phyloP scores from a whole-genome alignment of 2,888 invertebrate species.

The Scaptomyza cyrtandrae region DNA sequence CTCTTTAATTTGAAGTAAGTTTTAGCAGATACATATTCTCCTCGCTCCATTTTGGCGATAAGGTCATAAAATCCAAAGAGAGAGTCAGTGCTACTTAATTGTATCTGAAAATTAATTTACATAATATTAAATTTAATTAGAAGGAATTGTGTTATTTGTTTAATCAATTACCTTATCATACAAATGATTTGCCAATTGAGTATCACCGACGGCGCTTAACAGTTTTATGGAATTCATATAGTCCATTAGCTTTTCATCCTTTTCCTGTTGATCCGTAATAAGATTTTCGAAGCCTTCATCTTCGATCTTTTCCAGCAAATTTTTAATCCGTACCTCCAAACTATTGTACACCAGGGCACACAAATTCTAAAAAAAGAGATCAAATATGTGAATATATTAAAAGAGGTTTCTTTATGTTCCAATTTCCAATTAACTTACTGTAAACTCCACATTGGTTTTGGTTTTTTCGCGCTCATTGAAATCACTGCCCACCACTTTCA shows the following conservation, averaged over 20 bases:
- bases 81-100: constrained; percentile 11
- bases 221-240: constrained; percentile 56
- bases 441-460: constrained; percentile 61
- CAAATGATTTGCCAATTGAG: constrained; percentile 29
- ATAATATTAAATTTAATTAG: background rate
- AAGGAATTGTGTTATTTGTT: background rate
- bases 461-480: constrained; percentile 68
- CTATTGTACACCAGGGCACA: constrained; percentile 55
- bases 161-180: constrained; percentile 44
- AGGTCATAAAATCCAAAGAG: constrained; percentile 60
- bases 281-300: constrained; percentile 35
- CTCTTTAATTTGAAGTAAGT: constrained; percentile 33
- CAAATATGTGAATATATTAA: background rate
- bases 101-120: constrained; percentile 23
- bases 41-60: constrained; percentile 63
- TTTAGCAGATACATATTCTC: constrained; percentile 56
- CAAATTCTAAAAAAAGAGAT: constrained; percentile 47
- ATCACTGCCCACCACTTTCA: constrained; percentile 72
- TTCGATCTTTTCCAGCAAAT: constrained; percentile 39
- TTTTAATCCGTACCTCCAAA: constrained; percentile 54
- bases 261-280: background rate
- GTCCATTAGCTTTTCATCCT: constrained; percentile 37
- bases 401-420: too few species aligned
- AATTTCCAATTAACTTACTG: constrained; percentile 32
- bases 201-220: constrained; percentile 45